Evolutionary conservation across 2,797 vertebrate genomes (phyloP).

Genomic region (Philypnodon macrostomus): DNA sequence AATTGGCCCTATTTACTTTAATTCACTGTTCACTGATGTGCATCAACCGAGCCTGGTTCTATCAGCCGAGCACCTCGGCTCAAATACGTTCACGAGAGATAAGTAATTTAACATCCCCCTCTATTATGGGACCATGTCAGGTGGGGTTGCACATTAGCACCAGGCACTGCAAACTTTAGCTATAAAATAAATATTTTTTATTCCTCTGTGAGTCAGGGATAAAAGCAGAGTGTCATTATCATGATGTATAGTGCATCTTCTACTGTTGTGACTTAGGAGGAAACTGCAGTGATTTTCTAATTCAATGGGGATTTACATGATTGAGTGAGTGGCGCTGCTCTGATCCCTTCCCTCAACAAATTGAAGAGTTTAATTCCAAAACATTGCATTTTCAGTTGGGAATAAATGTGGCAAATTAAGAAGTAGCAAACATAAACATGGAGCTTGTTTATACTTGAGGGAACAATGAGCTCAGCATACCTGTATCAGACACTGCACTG

Average conservation of each 20-base stretch:
- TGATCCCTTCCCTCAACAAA: conserved; percentile 46
- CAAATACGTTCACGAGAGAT: conserved; percentile 68
- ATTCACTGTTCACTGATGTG: conserved; percentile 71
- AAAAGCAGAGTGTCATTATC: conserved; percentile 56
- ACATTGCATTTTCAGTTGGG: conserved; percentile 25
- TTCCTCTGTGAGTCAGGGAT: conserved; percentile 45
- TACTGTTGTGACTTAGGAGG: conserved; percentile 43
- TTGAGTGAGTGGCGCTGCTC: conserved; percentile 49
- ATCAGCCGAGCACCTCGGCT: conserved; percentile 60
- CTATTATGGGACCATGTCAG: conserved; percentile 63
- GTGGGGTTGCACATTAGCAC: conserved; percentile 71
- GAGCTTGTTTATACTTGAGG: not conserved
- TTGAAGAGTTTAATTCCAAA: conserved; percentile 33
- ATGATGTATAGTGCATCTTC: conserved; percentile 53
- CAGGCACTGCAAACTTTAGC: conserved; percentile 50
- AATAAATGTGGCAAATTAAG: not conserved
- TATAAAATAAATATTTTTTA: conserved; percentile 56
- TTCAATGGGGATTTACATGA: conserved; percentile 59
- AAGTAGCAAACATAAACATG: conserved; percentile 1
- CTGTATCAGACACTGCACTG: not conserved
- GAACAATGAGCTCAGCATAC: not conserved
- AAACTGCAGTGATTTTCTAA: conserved; percentile 49
- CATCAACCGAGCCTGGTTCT: conserved; percentile 65
- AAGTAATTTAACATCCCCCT: conserved; percentile 70
- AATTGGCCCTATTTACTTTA: conserved; percentile 71